phyloP scores from a whole-genome alignment of 2,113 vertebrate species.

The Castor canadensis region DNA sequence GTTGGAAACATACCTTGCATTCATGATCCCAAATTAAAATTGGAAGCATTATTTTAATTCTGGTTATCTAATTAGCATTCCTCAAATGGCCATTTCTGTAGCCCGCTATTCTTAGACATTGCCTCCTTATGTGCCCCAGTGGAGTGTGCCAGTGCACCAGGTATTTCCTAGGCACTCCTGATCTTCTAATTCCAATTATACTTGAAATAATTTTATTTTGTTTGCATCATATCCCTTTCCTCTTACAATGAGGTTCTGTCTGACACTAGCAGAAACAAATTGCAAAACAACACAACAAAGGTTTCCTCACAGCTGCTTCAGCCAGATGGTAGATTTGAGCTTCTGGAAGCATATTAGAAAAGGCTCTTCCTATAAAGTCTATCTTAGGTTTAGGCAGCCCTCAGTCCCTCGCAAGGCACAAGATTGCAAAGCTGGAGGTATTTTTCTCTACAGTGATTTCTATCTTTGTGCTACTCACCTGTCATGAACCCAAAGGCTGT shows the following conservation, averaged over 20 bases:
- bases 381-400: constrained; percentile 39
- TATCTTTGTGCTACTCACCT: background rate
- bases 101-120: background rate
- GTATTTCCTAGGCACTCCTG: constrained; percentile 9
- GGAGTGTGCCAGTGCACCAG: background rate
- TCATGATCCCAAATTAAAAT: constrained; percentile 22
- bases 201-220: constrained; percentile 64
- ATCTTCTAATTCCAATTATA: constrained; percentile 36
- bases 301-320: constrained; percentile 78
- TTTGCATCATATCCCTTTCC: constrained; percentile 63
- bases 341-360: constrained; percentile 75
- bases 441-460: constrained; percentile 12
- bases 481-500: background rate
- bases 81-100: background rate
- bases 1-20: background rate
- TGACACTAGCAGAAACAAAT: constrained; percentile 76
- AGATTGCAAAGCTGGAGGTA: background rate
- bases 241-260: constrained; percentile 64
- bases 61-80: background rate
- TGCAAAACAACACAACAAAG: constrained; percentile 75
- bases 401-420: background rate
- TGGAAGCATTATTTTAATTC: constrained; percentile 26
- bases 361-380: constrained; percentile 57
- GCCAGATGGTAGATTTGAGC: constrained; percentile 76
- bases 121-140: background rate